Base-by-base conservation (phyloP, 2,888 invertebrate genomes). In the Slavum lentiscoides region DNA sequence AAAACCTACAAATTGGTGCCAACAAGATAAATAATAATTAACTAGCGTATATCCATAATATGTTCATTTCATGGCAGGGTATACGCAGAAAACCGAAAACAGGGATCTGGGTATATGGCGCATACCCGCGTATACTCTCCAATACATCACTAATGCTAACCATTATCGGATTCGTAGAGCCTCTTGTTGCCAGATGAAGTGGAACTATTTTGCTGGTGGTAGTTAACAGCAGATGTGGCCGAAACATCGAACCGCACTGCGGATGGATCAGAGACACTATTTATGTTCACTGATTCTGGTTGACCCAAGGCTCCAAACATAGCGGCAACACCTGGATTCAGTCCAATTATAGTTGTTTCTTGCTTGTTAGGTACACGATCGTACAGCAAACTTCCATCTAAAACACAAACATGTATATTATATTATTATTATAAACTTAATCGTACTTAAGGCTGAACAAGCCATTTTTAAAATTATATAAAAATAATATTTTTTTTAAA, bases 371-470 rank as follows among this genome's bases (percentile, higher is more conserved):
- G 91, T 85, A 95, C 92, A 85, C 94, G 91, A 86, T 95, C 95
- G 87, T 95, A 95, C 84, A 95, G 86, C 84, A 96, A 89, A 87
- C 94, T 94, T 85, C 95, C 96, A 87, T 96, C 94, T 89, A 58
- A 6, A 64, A 69, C 30, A 74, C 23, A 6, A 53, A 58, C 39
- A 43, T 43, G 11, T 9, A 43, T 9, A 43, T 43, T 9, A 43
- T 30, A 43, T 43, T 4, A 43, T 43, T 43, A 43, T 43, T 43
- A 9, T 30, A 30, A 2, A 30, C 30, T 30, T 30, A 4, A 30
- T 30, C 4, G 30, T 30, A 30, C 4, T 30, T 30, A 30, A n/a
- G n/a, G n/a, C n/a, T n/a, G n/a, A n/a, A n/a, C n/a, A n/a, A n/a
- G n/a, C n/a, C n/a, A n/a, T n/a, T n/a, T n/a, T n/a, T n/a, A n/a